phyloP scores from a whole-genome alignment of 2,888 invertebrate species.

The Microctonus aethiopoides region DNA sequence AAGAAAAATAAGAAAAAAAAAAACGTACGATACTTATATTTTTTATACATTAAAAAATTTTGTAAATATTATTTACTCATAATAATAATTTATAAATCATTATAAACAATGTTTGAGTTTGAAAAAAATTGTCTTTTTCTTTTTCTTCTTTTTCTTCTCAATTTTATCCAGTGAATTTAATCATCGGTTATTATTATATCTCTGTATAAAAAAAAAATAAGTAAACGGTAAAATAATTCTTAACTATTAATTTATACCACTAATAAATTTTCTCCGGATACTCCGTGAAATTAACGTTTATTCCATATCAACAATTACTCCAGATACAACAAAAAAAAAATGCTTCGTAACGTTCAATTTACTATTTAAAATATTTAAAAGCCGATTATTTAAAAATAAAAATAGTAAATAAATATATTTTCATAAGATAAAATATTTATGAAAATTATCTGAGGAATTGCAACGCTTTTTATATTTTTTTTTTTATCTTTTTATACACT shows the following conservation, averaged over 20 bases:
- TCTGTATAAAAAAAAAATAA: conserved; percentile 10
- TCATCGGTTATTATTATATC: conserved; percentile 31
- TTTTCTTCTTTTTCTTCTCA: conserved; percentile 36
- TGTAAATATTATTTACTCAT: too few relatives aligned
- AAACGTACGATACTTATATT: background rate
- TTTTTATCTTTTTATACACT: too few relatives aligned
- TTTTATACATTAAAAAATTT: too few relatives aligned
- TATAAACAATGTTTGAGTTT: too few relatives aligned
- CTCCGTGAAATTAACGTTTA: conserved; percentile 31
- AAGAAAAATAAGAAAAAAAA: background rate
- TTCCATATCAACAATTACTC: conserved; percentile 6
- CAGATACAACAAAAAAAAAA: background rate
- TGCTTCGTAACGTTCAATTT: background rate
- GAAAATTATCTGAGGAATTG: too few relatives aligned
- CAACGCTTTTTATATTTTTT: too few relatives aligned
- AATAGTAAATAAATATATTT: too few relatives aligned
- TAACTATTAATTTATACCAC: background rate
- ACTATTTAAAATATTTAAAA: too few relatives aligned
- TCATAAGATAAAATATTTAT: too few relatives aligned
- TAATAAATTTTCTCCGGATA: conserved; percentile 21
- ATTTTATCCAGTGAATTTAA: conserved; percentile 40
- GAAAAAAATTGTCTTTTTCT: too few relatives aligned
- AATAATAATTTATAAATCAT: too few relatives aligned
- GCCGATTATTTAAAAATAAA: too few relatives aligned
- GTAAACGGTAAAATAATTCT: conserved; percentile 20